Base-by-base conservation (phyloP, 2,113 vertebrate species). In the Australoheros scitulus region DNA sequence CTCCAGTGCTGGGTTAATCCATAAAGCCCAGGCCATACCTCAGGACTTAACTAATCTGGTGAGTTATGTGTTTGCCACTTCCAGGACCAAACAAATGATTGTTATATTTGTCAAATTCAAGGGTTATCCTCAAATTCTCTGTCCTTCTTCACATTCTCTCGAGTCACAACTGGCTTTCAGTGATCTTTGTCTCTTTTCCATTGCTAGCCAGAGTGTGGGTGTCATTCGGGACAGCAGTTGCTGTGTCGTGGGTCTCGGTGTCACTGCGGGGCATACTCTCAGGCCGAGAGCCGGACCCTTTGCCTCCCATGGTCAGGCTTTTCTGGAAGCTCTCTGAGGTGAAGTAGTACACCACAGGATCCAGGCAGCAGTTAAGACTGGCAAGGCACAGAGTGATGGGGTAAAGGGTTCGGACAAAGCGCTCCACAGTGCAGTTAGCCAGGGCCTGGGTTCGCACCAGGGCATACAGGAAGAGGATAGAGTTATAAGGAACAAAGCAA, bases 311-410 rank as follows among this genome's bases (percentile, higher is more conserved):
- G 84, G 97, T 97, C 87, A 99, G 96, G 34, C 97, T 98, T 89
- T 99, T 99, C 95, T 99, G 97, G 93, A 99, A 99, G 80, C 97
- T 98, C 92, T 99, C 98, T 0, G 98, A 98, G 1, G 98, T 99
- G 82, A 99, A 99, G 89, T 99, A 99, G 88, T 99, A 99, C 84
- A 99, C 97, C 79, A 99, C 98, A 0, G 98, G 98, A 88, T 99
- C 98, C 22, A 99, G 97, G 93, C 98, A 99, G 95, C 98, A 99
- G 94, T 99, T 99, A 80, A 97, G 96, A 15, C 96, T 97, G 32
- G 98, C 98, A 57, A 99, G 94, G 88, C 98, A 99, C 89, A 99
- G 91, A 0, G 98, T 99, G 88, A 99, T 96, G 6, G 98, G 98
- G 76, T 99, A 99, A 87, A 99, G 95, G 1, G 97, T 99, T 84